Evolutionary conservation across 2,888 invertebrate species (phyloP), one percentile per base, ranked within the genome.

Genomic region (Tachina fera): DNA sequence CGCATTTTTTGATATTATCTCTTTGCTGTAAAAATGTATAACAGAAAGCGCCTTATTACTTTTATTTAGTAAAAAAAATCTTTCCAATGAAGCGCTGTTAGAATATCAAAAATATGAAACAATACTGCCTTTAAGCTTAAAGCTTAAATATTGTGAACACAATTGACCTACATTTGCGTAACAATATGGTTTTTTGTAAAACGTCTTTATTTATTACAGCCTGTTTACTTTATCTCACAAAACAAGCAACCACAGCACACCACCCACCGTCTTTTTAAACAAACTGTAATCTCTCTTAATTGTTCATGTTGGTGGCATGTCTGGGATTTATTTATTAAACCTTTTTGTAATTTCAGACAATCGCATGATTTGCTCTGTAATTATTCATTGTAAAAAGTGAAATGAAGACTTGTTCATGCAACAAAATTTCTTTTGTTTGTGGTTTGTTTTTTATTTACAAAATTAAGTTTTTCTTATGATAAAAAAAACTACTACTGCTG

Each of bases 401-500:
- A 77, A 72, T 74, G n/a, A 65, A 47, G 39, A 16, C 16, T 51
- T 65, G n/a, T 41, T 61, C 22, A 11, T 68, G 74, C 68, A 9
- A 74, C 11, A 47, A 65, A 71, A 77, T 77, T 67, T 77, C 77
- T 51, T 80, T 53, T 70, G 70, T 70, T 70, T 51, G 45, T 11
- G 16, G 1, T 16, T 39, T 49, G 19, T n/a, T 31, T 19, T 31
- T 31, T 31, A 31, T 1, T 31, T 63, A 47, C 71, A 79, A 71
- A 71, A 41, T 72, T 58, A 39, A 43, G 45, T 71, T 79, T 58
- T 80, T 41, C 80, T n/a, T 56, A 65, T 6, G 6, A 31, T 31
- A 31, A 68, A 63, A 41, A 61, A 13, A 1, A 43, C 19, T 10
- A 43, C 19, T 10, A 39, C 16, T 39, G n/a, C 51, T 16, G 41